phyloP scores from a whole-genome alignment of 2,797 vertebrate species.

The Hylomyscus alleni region DNA sequence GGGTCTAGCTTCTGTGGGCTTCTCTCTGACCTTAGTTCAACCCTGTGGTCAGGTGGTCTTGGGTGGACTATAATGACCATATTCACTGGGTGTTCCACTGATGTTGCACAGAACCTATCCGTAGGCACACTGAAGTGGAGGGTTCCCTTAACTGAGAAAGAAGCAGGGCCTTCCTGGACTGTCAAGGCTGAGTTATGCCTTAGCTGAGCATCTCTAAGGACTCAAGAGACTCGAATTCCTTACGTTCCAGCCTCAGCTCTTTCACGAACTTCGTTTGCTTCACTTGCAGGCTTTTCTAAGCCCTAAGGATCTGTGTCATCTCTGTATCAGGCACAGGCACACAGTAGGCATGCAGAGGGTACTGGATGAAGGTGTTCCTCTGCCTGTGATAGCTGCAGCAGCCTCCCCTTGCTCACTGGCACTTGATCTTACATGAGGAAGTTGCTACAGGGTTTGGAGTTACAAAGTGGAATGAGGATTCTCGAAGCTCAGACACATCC shows the following conservation, averaged over 20 bases:
- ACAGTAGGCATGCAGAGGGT: neutral
- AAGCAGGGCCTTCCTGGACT: slow-evolving; percentile 77
- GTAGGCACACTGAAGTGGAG: slow-evolving; percentile 76
- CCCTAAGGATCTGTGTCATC: neutral
- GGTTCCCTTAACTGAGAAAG: slow-evolving; percentile 63
- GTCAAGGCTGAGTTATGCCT: slow-evolving; percentile 79
- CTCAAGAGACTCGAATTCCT: neutral
- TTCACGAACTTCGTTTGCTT: neutral
- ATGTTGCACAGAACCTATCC: slow-evolving; percentile 59
- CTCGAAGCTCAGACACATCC: neutral
- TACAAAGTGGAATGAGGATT: neutral
- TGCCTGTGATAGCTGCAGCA: neutral
- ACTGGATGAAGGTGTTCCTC: neutral
- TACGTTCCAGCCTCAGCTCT: neutral
- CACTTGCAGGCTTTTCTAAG: neutral
- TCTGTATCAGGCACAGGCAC: neutral
- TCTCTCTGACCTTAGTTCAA: neutral
- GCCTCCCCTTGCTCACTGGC: neutral
- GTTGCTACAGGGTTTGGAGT: neutral
- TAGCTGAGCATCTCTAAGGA: slow-evolving; percentile 74
- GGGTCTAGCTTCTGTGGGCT: neutral
- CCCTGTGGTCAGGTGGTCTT: neutral
- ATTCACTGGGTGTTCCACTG: slow-evolving; percentile 68
- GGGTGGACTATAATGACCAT: neutral
- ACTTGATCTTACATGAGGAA: neutral